Evolutionary conservation across 1,140 invertebrate species (phyloP).

Genomic region (Goniozus legneri): DNA sequence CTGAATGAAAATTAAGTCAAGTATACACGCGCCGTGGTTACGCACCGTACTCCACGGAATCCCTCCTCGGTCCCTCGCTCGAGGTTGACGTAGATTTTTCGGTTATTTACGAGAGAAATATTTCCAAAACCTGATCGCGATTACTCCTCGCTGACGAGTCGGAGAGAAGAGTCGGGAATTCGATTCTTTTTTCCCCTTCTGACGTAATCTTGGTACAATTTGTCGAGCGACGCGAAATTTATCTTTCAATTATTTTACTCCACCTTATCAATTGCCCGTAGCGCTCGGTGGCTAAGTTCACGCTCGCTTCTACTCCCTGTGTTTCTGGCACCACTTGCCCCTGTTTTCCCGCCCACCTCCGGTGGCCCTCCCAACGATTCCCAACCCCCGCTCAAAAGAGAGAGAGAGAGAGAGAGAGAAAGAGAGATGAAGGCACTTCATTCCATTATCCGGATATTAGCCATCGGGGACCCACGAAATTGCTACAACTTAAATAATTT

Average conservation of each 20-base stretch:
- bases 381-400: slow-evolving; percentile 26
- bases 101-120: too few species aligned
- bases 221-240: slow-evolving; percentile 31
- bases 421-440: slow-evolving; percentile 30
- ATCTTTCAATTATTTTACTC: slow-evolving; percentile 45
- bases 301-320: slow-evolving; percentile 22
- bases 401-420: slow-evolving; percentile 5
- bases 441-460: slow-evolving; percentile 54
- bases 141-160: too few species aligned
- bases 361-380: slow-evolving; percentile 18
- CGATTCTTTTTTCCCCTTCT: too few species aligned
- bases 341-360: slow-evolving; percentile 18
- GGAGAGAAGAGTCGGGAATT: too few species aligned
- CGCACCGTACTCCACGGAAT: slow-evolving; percentile 5
- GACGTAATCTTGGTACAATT: slow-evolving; percentile 27
- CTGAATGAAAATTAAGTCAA: slow-evolving; percentile 52
- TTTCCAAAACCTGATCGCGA: too few species aligned
- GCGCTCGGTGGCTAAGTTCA: slow-evolving; percentile 25
- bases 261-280: slow-evolving; percentile 46
- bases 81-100: too few species aligned
- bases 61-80: background rate
- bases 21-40: slow-evolving; percentile 17
- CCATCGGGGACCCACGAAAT: slow-evolving; percentile 51
- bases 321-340: slow-evolving; percentile 16
- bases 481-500: slow-evolving; percentile 54